These are phyloP conservation scores for Argyresthia goedartella DNA, from an alignment of 2,888 invertebrate genomes.

Conservation along the genomic window DNA sequence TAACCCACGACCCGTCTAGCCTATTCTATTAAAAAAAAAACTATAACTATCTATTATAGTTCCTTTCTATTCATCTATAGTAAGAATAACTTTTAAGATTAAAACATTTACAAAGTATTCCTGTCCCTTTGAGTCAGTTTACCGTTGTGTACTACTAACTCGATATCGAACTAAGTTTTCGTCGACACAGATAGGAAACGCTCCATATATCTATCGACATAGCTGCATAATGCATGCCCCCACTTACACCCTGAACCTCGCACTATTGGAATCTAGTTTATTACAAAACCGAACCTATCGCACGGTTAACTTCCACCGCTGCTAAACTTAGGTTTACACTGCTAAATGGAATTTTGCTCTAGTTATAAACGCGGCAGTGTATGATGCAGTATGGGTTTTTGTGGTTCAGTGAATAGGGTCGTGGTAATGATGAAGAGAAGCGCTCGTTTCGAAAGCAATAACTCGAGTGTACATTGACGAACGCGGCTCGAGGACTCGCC, in stretches of 20 bases:
- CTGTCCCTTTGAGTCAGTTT: too few species aligned
- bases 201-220: constrained; percentile 35
- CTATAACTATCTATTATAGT: too few species aligned
- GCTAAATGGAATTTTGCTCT: too few species aligned
- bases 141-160: too few species aligned
- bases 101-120: too few species aligned
- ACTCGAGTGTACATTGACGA: constrained; percentile 57
- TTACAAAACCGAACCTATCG: neutral
- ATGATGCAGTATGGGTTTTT: neutral
- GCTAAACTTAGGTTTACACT: neutral
- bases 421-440: constrained; percentile 27
- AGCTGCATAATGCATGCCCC: constrained; percentile 52
- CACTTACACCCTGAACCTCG: constrained; percentile 44
- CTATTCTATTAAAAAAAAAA: too few species aligned
- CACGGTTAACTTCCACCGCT: neutral
- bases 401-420: neutral
- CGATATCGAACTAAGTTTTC: too few species aligned
- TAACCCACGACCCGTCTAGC: too few species aligned
- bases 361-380: neutral
- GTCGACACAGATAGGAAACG: constrained; percentile 6
- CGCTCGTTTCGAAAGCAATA: constrained; percentile 46
- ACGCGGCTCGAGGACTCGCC: constrained; percentile 49
- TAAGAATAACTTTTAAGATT: too few species aligned
- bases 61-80: too few species aligned
- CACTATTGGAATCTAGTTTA: constrained; percentile 6